These are phyloP conservation scores for Conus betulinus DNA, from an alignment of 1,140 invertebrate genomes.

Conservation along the genomic window DNA sequence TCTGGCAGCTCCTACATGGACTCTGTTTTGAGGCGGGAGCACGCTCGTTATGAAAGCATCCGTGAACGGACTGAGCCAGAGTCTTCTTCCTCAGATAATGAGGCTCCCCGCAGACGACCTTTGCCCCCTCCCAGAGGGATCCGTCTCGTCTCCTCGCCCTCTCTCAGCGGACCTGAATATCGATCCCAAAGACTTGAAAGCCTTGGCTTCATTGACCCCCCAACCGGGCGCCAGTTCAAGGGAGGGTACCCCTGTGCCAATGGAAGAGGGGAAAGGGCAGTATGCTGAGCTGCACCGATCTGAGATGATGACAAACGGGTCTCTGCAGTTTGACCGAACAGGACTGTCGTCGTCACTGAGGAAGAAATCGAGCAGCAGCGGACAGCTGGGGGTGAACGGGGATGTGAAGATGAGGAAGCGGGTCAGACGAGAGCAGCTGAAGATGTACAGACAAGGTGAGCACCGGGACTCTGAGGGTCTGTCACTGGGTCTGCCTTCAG, in stretches of 20 bases:
- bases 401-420: conserved; percentile 50
- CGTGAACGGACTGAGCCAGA: conserved; percentile 50
- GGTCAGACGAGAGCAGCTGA: conserved; percentile 50
- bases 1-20: conserved; percentile 28
- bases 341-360: neutral
- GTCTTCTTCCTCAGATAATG: conserved; percentile 41
- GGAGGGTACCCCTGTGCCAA: neutral
- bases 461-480: neutral
- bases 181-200: neutral
- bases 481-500: too few relatives aligned
- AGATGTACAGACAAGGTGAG: conserved; percentile 52
- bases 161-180: neutral
- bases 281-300: conserved; percentile 13
- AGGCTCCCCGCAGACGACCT: neutral
- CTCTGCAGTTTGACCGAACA: conserved; percentile 25
- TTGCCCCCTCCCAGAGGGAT: conserved; percentile 15
- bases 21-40: conserved; percentile 35
- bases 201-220: neutral
- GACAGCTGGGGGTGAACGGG: conserved; percentile 21
- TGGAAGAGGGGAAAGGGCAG: neutral
- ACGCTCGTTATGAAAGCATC: conserved; percentile 48
- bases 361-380: neutral
- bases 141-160: neutral
- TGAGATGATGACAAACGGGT: conserved; percentile 33
- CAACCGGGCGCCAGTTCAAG: neutral